phyloP scores from a whole-genome alignment of 2,113 vertebrate genomes.

The Blennius ocellaris region DNA sequence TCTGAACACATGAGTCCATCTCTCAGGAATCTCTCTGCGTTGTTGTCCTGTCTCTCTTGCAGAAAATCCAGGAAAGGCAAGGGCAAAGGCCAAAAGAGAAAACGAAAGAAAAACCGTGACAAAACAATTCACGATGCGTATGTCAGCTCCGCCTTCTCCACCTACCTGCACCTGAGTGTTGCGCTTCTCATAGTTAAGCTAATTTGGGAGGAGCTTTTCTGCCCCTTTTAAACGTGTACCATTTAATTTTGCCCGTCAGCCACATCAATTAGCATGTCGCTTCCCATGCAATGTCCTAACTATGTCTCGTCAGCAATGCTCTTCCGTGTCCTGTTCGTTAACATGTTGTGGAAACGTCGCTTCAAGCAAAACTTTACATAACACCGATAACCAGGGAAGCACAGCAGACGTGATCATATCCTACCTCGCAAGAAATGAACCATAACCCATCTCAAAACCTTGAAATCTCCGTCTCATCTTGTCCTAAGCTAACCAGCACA shows the following conservation, averaged over 20 bases:
- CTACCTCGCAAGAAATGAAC: conserved; percentile 24
- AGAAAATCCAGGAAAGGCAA: conserved; percentile 96
- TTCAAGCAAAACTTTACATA: conserved; percentile 27
- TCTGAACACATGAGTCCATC: conserved; percentile 20
- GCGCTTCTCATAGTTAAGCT: conserved; percentile 82
- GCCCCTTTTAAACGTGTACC: conserved; percentile 70
- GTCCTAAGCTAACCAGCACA: conserved; percentile 5
- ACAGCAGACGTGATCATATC: conserved; percentile 19
- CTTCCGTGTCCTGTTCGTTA: conserved; percentile 22
- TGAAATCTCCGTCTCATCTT: conserved; percentile 38
- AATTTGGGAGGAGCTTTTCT: conserved; percentile 83
- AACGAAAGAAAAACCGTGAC: conserved; percentile 97
- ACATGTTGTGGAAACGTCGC: conserved; percentile 40
- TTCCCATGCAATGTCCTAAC: conserved; percentile 57
- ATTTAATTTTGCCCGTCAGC: conserved; percentile 37
- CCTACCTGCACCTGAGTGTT: conserved; percentile 83
- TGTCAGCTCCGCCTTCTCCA: conserved; percentile 89
- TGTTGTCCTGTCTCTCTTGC: conserved; percentile 88
- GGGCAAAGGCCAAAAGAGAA: conserved; percentile 97
- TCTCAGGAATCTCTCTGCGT: conserved; percentile 77
- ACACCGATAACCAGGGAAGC: conserved; percentile 2
- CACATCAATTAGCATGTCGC: conserved; percentile 62
- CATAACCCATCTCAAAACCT: conserved; percentile 35
- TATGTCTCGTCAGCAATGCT: conserved; percentile 41
- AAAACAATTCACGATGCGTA: conserved; percentile 92